Percentiles rank a stretch among this genome's conserved stretches.
phyloP scores from a whole-genome alignment of 2,797 vertebrate species.

The Eospalax fontanierii region DNA sequence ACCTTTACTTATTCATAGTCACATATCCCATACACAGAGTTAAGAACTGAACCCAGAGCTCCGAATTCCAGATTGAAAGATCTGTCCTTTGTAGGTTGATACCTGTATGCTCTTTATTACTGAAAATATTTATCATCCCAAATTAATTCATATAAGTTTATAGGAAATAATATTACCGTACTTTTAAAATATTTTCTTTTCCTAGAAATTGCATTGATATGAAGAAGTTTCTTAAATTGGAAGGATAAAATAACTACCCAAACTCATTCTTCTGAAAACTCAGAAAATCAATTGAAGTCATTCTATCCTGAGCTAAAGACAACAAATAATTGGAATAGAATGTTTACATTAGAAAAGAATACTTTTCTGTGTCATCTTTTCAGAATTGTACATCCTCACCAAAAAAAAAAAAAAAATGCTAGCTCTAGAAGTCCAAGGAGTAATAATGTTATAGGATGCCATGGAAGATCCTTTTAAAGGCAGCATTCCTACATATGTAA shows the following conservation, averaged over 20 bases:
- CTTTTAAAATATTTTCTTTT: conserved; percentile 35
- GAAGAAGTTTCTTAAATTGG: conserved; percentile 1
- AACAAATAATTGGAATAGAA: conserved; percentile 34
- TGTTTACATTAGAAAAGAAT: neutral
- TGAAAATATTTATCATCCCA: neutral
- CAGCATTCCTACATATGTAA: too few relatives aligned
- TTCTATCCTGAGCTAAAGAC: neutral
- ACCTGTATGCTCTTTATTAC: neutral
- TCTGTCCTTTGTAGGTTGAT: neutral
- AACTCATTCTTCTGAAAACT: neutral
- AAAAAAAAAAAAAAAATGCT: conserved; percentile 2
- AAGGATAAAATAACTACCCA: neutral
- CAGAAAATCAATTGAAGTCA: neutral
- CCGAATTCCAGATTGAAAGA: neutral
- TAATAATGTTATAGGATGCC: neutral
- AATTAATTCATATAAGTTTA: conserved; percentile 22
- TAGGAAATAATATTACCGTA: neutral
- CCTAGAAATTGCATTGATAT: neutral
- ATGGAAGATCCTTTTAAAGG: conserved; percentile 23
- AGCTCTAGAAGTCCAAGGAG: neutral
- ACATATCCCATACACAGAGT: neutral
- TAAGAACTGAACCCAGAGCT: neutral
- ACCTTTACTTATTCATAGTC: neutral
- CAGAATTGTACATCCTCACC: neutral
- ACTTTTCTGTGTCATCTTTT: neutral